These are phyloP conservation scores for Chaunax sp. DNA, from an alignment of 2,797 vertebrate genomes.

Conservation along the genomic window DNA sequence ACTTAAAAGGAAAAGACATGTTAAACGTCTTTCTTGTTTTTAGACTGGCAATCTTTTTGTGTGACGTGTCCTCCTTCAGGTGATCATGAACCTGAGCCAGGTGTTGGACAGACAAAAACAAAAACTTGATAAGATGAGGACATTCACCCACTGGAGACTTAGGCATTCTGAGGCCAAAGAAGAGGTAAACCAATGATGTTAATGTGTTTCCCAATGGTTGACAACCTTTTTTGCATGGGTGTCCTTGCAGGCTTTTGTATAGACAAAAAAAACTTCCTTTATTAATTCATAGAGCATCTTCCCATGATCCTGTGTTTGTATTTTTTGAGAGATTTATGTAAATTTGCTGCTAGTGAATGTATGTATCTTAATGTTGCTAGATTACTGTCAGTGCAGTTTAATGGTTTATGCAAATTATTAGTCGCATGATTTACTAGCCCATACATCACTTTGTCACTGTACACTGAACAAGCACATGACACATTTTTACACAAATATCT, in stretches of 20 bases:
- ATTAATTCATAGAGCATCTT: not conserved
- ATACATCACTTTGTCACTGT: constrained; percentile 18
- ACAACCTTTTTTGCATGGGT: not conserved
- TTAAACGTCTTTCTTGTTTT: constrained; percentile 1
- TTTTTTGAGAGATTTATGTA: constrained; percentile 7
- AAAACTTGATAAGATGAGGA: constrained; percentile 89
- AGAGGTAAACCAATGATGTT: constrained; percentile 80
- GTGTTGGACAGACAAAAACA: constrained; percentile 91
- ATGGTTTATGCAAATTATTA: constrained; percentile 53
- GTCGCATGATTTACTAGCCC: constrained; percentile 21
- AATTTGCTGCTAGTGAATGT: constrained; percentile 16
- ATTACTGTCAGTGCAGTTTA: constrained; percentile 20
- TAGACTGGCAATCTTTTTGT: constrained; percentile 8
- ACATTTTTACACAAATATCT: constrained; percentile 19
- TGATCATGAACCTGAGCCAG: constrained; percentile 89
- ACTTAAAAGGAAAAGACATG: too few species aligned
- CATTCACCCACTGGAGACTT: constrained; percentile 90
- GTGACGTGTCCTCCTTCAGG: constrained; percentile 77
- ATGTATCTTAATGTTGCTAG: constrained; percentile 8
- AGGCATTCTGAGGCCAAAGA: constrained; percentile 85
- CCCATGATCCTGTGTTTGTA: not conserved
- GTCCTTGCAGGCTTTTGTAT: not conserved
- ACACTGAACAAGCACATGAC: constrained; percentile 34
- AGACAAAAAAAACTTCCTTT: not conserved
- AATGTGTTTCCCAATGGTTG: not conserved